phyloP scores from a whole-genome alignment of 2,113 vertebrate species.

The Indicator indicator region DNA sequence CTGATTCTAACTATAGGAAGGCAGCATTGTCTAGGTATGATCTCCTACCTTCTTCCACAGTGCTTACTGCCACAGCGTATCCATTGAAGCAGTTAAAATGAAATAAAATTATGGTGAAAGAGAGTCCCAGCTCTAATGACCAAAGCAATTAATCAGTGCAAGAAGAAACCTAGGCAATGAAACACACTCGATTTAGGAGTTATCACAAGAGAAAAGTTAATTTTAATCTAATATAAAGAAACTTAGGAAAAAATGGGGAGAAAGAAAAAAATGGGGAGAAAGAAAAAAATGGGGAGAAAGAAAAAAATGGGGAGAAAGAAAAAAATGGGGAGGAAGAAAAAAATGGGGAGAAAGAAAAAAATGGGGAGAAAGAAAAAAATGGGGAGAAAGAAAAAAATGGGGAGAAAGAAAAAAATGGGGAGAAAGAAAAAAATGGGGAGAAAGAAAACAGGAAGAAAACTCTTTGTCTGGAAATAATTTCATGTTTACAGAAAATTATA shows the following conservation, averaged over 20 bases:
- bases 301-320: not conserved
- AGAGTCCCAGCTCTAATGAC: not conserved
- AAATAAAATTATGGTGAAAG: slow-evolving; percentile 26
- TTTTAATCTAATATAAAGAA: not conserved
- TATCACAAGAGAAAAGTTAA: not conserved
- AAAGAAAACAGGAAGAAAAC: not conserved
- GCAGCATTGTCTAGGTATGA: not conserved
- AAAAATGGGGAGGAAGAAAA: not conserved
- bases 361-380: not conserved
- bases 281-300: not conserved
- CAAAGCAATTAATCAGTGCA: not conserved
- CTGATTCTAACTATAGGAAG: not conserved
- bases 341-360: not conserved
- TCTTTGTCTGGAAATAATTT: not conserved
- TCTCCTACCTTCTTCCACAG: slow-evolving; percentile 92
- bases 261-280: too few species aligned
- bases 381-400: not conserved
- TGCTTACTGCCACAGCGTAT: slow-evolving; percentile 81
- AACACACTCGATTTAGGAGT: not conserved
- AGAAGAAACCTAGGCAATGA: slow-evolving; percentile 2
- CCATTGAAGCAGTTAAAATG: slow-evolving; percentile 65
- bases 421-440: not conserved
- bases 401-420: not conserved
- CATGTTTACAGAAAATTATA: not conserved
- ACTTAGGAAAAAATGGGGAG: not conserved